phyloP scores from a whole-genome alignment of 2,113 vertebrate species.

The Hippocampus guttulatus region DNA sequence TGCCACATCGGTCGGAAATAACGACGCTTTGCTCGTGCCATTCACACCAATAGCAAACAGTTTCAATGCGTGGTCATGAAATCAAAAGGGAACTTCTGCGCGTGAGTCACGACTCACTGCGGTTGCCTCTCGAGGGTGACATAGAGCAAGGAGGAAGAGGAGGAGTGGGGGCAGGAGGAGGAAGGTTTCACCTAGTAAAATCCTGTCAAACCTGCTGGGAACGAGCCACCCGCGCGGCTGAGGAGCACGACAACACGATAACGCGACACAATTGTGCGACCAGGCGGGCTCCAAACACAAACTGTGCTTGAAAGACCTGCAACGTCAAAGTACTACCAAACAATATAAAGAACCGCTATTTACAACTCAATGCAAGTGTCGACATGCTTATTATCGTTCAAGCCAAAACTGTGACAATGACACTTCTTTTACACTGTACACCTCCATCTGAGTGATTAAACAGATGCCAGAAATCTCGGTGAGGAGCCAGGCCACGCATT shows the following conservation, averaged over 20 bases:
- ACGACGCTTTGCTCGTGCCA: background rate
- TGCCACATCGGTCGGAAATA: background rate
- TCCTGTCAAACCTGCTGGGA: slow-evolving; percentile 65
- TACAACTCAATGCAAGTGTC: background rate
- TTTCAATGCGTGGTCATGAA: background rate
- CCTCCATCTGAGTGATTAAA: no score
- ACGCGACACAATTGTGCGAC: background rate
- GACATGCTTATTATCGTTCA: background rate
- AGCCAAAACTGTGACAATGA: no score
- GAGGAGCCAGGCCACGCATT: background rate
- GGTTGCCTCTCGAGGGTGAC: slow-evolving; percentile 5
- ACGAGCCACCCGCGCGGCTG: background rate
- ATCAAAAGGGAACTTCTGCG: background rate
- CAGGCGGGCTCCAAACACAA: background rate
- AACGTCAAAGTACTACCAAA: background rate
- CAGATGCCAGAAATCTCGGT: background rate
- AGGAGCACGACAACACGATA: slow-evolving; percentile 17
- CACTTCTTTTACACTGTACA: no score
- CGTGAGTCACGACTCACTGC: slow-evolving; percentile 36
- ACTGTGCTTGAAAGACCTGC: background rate
- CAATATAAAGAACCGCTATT: background rate
- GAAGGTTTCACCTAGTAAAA: slow-evolving; percentile 52
- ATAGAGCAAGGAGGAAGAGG: background rate
- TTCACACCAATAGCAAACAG: background rate
- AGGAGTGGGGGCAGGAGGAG: slow-evolving; percentile 11